Base-by-base conservation (phyloP, 2,888 invertebrate genomes). In the Hirudinaria manillensis region DNA sequence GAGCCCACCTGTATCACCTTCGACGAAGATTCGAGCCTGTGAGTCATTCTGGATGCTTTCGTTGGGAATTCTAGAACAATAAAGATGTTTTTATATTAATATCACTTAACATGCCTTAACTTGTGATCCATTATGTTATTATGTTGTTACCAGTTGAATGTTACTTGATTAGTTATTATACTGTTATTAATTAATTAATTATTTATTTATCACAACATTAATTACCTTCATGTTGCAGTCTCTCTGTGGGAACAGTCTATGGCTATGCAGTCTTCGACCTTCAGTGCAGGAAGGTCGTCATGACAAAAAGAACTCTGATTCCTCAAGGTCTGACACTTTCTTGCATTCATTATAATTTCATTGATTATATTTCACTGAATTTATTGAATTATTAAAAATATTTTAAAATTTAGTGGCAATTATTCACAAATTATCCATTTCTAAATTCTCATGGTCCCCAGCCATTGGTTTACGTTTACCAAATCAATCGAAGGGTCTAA, bases 261-360 rank as follows among this genome's bases (percentile, higher is more conserved):
- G 97, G 97, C 0, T 89, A 97, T 78, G 93, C 93, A 67, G 88
- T 97, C 32, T 90, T 92, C 81, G 96, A 98, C 87, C 94, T 92
- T 82, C 86, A 89, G 56, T 89, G 90, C 80, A 89, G 90, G 80
- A 89, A 90, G 81, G 89, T 92, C 24, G 90, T 95, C 53, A 88
- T 90, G 81, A 91, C 92, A 80, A 92, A 92, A 85, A 95, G 96
- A 85, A 97, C 96, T 29, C 89, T 97, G 7, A 94, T 93, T 88
- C 93, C 94, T n/a, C 92, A 92, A 86, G 94, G 91, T 91, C 82
- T 84, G 85, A 79, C 4, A 80, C 16, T 29, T n/a, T 91, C 82
- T 84, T 85, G 13, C 19, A 21, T 36, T 34, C 16, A 10, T 16
- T 16, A 6, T 6, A 16, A 45, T 10, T 45, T 45, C 16, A 45